Evolutionary conservation across 2,113 vertebrate species (phyloP), one percentile per base, ranked within the genome.

Genomic region (Eupsittula cactorum): DNA sequence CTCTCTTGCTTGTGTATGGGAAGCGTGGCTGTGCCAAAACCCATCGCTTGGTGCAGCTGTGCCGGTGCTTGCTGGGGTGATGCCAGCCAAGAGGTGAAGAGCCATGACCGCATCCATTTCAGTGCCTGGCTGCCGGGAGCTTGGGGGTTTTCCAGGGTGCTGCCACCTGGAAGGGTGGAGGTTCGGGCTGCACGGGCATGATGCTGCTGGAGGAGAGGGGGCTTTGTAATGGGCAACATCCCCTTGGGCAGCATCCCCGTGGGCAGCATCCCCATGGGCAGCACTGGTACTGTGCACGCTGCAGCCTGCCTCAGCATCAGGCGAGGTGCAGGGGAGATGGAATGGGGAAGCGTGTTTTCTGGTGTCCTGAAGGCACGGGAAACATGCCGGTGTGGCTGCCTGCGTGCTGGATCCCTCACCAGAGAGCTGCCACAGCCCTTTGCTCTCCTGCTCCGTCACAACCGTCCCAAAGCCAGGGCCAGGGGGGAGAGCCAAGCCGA

Each of bases 331-430:
- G 84, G 80, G 42, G 76, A 46, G 84, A 76, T 15, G 20, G 77
- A 42, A 71, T 2, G 49, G 86, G 86, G 88, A 94, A 86, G 79
- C 28, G 2, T 4, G 1, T 27, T 96, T 94, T 92, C 11, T 41
- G 89, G 89, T 94, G 91, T 96, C 93, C 96, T 1, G 2, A n/a
- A 95, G 95, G 89, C 83, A 83, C 12, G 23, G 89, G 91, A 70
- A 96, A 33, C 7, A 12, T 0, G 4, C 57, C 6, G n/a, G n/a
- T 0, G 2, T 6, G 25, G 69, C 85, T 7, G 53, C 33, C 41
- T 47, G 49, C 10, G 1, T 71, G 59, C 52, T 3, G 0, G 47
- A 23, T 86, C 47, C 60, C 59, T 69, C 16, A 1, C 75, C 3
- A 0, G 14, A 31, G 44, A 71, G 57, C 52, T 2, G 11, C 57